These are phyloP conservation scores for Achroia grisella DNA, from an alignment of 1,140 invertebrate genomes.

Conservation along the genomic window DNA sequence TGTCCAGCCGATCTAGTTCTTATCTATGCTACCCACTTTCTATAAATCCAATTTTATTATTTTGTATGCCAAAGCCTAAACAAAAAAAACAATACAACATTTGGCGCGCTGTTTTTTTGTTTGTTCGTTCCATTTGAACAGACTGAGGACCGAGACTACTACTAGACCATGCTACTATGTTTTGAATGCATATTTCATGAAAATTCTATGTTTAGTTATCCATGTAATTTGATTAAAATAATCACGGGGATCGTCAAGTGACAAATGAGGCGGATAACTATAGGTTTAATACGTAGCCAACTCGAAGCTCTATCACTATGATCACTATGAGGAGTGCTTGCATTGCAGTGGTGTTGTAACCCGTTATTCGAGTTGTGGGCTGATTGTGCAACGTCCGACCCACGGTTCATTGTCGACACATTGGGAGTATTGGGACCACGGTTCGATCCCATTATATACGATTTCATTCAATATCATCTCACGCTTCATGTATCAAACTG, in stretches of 20 bases:
- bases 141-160: too few species aligned
- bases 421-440: constrained; percentile 39
- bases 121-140: too few species aligned
- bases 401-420: constrained; percentile 56
- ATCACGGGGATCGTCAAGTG: too few species aligned
- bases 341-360: constrained; percentile 31
- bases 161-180: too few species aligned
- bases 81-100: too few species aligned
- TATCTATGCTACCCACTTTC: constrained; percentile 17
- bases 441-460: constrained; percentile 46
- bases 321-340: not conserved
- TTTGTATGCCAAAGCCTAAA: too few species aligned
- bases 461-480: constrained; percentile 26
- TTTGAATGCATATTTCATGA: too few species aligned
- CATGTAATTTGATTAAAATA: too few species aligned
- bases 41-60: not conserved
- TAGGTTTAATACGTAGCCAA: not conserved
- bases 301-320: not conserved
- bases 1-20: constrained; percentile 23
- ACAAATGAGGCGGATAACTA: constrained; percentile 2
- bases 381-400: constrained; percentile 47
- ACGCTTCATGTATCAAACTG: constrained; percentile 36
- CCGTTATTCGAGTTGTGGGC: constrained; percentile 30
- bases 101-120: too few species aligned
- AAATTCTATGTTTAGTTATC: too few species aligned